A percentile compares a stretch with the other conserved stretches of the same genome.
Conservation (phyloP, 2,113 vertebrate genomes). For the Chinchilla lanigera region DNA sequence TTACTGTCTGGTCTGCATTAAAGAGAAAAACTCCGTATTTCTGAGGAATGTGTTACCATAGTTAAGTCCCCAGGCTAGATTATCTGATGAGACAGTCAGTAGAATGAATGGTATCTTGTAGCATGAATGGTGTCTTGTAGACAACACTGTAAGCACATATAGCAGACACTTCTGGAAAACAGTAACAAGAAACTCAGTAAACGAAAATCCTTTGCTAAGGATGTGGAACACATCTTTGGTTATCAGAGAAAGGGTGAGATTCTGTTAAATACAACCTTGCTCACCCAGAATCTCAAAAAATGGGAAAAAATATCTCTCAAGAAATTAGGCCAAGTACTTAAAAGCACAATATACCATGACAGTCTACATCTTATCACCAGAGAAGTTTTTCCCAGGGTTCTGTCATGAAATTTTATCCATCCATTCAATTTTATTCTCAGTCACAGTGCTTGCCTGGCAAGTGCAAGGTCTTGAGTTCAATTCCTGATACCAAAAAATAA, state of each 20-base stretch:
- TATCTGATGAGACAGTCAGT: background rate
- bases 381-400: background rate
- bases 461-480: no score
- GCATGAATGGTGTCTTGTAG: background rate
- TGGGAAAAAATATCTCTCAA: background rate
- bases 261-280: background rate
- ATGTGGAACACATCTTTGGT: background rate
- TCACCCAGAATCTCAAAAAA: background rate
- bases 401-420: background rate
- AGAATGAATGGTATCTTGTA: background rate
- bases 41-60: background rate
- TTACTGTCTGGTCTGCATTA: background rate
- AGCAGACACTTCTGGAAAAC: slow-evolving; percentile 24
- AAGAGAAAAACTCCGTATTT: background rate
- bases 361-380: background rate
- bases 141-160: background rate
- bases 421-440: background rate
- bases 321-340: background rate
- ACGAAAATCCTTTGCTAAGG: background rate
- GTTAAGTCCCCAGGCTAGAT: background rate
- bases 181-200: background rate
- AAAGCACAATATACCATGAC: background rate
- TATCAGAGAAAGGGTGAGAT: background rate
- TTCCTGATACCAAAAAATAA: no score
- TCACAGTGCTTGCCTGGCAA: no score